Evolutionary conservation across 2,113 vertebrate species (phyloP).

Genomic region (Brachypteracias leptosomus): DNA sequence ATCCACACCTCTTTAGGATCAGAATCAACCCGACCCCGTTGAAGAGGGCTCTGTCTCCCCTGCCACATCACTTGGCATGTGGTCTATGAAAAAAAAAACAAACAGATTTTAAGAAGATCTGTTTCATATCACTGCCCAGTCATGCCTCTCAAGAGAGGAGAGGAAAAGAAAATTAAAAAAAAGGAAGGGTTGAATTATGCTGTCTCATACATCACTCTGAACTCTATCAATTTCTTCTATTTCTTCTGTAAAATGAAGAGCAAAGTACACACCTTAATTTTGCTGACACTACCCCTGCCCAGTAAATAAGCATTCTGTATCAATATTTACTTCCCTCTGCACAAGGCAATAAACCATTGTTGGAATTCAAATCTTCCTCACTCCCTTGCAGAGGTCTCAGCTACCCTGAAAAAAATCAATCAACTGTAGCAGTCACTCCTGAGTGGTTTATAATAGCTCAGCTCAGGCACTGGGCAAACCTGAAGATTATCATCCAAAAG

Average conservation of each 20-base stretch:
- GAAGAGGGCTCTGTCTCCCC: not conserved
- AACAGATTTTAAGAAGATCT: not conserved
- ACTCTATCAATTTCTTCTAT: constrained; percentile 31
- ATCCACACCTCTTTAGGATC: not conserved
- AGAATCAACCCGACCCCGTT: not conserved
- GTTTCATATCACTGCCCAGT: not conserved
- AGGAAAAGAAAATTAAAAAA: not conserved
- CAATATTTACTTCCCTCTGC: constrained; percentile 45
- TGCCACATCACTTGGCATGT: not conserved
- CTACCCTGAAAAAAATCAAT: constrained; percentile 27
- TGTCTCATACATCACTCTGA: constrained; percentile 4
- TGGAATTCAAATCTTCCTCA: constrained; percentile 15
- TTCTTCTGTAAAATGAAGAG: constrained; percentile 11
- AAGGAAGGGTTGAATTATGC: not conserved
- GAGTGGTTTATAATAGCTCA: constrained; percentile 1
- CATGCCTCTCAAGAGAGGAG: not conserved
- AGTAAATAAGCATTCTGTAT: constrained; percentile 48
- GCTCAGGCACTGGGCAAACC: not conserved
- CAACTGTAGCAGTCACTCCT: constrained; percentile 19
- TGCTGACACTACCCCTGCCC: constrained; percentile 28
- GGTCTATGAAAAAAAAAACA: no score
- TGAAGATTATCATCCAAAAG: not conserved
- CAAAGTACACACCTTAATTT: constrained; percentile 34
- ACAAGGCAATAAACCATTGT: constrained; percentile 25
- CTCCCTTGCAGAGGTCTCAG: not conserved